Evolutionary conservation across 2,113 vertebrate genomes (phyloP).

Genomic region (Uropsilus gracilis): DNA sequence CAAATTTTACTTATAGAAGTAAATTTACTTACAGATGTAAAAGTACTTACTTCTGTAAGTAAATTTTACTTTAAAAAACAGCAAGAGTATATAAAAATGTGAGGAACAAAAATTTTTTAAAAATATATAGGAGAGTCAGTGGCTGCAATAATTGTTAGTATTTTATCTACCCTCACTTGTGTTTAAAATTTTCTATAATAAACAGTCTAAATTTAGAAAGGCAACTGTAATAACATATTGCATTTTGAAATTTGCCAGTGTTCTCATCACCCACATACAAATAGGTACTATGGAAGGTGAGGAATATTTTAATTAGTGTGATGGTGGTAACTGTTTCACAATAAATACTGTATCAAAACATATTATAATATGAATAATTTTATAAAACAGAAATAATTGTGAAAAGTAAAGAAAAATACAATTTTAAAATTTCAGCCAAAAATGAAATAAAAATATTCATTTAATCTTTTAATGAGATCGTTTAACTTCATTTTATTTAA

Average conservation of each 20-base stretch:
- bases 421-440: not conserved
- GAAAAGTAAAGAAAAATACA: not conserved
- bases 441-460: not conserved
- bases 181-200: not conserved
- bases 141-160: not conserved
- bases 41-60: too few species aligned
- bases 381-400: too few species aligned
- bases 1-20: constrained; percentile 16
- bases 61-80: too few species aligned
- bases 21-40: too few species aligned
- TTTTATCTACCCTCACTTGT: not conserved
- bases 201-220: not conserved
- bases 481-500: not conserved
- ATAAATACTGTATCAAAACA: not conserved
- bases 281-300: not conserved
- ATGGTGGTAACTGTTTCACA: not conserved
- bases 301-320: not conserved
- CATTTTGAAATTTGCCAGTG: not conserved
- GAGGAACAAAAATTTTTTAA: not conserved
- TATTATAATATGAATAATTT: not conserved
- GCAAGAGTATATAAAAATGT: too few species aligned
- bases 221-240: not conserved
- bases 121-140: not conserved
- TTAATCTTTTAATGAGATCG: not conserved
- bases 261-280: not conserved